Evolutionary conservation across 2,888 invertebrate species (phyloP), one percentile per base, ranked within the genome.

Genomic region (Pheosia gnoma): DNA sequence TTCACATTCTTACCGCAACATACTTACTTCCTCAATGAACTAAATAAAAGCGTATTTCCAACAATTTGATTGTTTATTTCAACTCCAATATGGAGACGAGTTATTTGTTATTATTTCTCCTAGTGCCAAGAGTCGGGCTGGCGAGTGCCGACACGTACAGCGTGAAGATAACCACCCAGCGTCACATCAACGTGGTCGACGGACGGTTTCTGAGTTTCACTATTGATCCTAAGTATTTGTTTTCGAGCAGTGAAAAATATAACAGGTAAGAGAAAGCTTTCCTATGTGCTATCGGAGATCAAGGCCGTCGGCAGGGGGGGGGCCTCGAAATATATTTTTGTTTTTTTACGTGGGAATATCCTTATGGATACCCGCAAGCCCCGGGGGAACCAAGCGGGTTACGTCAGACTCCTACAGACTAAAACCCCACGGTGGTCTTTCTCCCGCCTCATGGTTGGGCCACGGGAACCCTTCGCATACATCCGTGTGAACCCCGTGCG

Each of bases 201-300:
- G 95, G 95, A 59, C 95, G 94, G 77, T 97, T 97, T 83, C 85
- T 97, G 11, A 97, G 97, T 85, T 94, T 97, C 68, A 95, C 96
- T 0, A 88, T 97, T 6, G 96, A 96, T 78, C 97, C 97, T 0
- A 95, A 94, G 59, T 93, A 95, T 78, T 81, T 97, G 63, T 94
- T 93, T 78, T 80, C 87, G 0, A 85, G 80, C 39, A 84, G 81
- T 65, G 87, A 87, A 3, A 87, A 86, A 59, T 86, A 85, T 70
- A 84, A 74, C 6, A 83, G 83, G 89, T 89, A 59, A 82, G 86
- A n/a, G n/a, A 4, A 47, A 11, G 11, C 4, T 47, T n/a, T 47
- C 25, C 25, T 25, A 25, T 25, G 25, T 25, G 0, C 25, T 25
- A 25, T 25, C 2, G 25, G 25, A 25, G 25, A 2, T 25, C 25